These are phyloP conservation scores for Idaea straminata DNA, from an alignment of 2,888 invertebrate genomes.

Conservation along the genomic window DNA sequence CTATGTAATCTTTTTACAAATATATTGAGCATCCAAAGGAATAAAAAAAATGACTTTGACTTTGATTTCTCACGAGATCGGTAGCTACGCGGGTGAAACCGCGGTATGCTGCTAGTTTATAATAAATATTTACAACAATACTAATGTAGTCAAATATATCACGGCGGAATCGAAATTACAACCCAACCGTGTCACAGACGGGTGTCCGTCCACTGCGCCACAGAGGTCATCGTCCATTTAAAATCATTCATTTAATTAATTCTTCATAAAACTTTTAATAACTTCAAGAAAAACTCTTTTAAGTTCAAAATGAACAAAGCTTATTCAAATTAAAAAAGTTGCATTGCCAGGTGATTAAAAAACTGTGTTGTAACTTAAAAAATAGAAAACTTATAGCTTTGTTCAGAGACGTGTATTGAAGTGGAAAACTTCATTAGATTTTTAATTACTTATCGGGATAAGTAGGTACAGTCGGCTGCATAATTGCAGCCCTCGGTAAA, in stretches of 20 bases:
- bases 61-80: no score
- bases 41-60: no score
- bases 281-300: neutral
- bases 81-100: no score
- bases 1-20: no score
- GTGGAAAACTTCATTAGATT: neutral
- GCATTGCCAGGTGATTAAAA: constrained; percentile 19
- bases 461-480: no score
- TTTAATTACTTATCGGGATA: neutral
- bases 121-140: neutral
- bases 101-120: no score
- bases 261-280: neutral
- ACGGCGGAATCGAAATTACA: no score
- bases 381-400: neutral
- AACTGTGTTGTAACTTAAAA: neutral
- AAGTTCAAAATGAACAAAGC: constrained; percentile 1
- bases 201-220: no score
- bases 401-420: neutral
- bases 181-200: no score
- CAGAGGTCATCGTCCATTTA: neutral
- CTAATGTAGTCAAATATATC: neutral
- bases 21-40: no score
- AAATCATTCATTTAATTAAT: neutral
- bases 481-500: no score
- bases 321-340: constrained; percentile 16